Conservation (phyloP, 2,888 invertebrate genomes). For the Heliconius erato region DNA sequence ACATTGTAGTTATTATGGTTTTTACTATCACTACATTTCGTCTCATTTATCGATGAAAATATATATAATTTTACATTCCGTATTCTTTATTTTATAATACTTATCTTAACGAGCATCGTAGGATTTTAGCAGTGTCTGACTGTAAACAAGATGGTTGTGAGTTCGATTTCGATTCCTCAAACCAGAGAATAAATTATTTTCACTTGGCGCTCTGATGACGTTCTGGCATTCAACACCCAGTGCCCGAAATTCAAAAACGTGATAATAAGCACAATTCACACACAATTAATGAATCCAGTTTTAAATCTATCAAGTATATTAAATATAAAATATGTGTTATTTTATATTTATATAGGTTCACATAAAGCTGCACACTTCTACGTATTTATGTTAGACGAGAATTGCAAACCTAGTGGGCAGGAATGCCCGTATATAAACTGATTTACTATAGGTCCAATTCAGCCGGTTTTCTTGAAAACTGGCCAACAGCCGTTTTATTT, state of each 20-base stretch:
- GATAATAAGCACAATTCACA: not conserved
- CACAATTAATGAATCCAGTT: not conserved
- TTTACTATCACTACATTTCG: not conserved
- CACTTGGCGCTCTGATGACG: not conserved
- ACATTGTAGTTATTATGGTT: not conserved
- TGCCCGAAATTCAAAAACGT: not conserved
- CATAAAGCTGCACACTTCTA: conserved; percentile 28
- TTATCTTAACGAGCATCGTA: too few relatives aligned
- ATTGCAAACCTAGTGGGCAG: conserved; percentile 47
- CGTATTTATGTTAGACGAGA: conserved; percentile 44
- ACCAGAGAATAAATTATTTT: too few relatives aligned
- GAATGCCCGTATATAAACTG: conserved; percentile 47
- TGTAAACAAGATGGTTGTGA: too few relatives aligned
- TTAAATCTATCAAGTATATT: conserved; percentile 29
- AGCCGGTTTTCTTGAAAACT: conserved; percentile 47
- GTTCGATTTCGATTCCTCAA: too few relatives aligned
- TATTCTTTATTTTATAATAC: too few relatives aligned
- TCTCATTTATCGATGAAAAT: too few relatives aligned
- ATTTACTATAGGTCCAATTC: conserved; percentile 49
- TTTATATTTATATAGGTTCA: too few relatives aligned
- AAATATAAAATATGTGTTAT: conserved; percentile 33
- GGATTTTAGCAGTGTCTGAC: too few relatives aligned
- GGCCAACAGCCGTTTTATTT: conserved; percentile 41
- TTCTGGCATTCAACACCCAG: not conserved
- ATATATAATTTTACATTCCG: too few relatives aligned